Base-by-base conservation (phyloP, 2,797 vertebrate genomes). In the Borostomias antarcticus region DNA sequence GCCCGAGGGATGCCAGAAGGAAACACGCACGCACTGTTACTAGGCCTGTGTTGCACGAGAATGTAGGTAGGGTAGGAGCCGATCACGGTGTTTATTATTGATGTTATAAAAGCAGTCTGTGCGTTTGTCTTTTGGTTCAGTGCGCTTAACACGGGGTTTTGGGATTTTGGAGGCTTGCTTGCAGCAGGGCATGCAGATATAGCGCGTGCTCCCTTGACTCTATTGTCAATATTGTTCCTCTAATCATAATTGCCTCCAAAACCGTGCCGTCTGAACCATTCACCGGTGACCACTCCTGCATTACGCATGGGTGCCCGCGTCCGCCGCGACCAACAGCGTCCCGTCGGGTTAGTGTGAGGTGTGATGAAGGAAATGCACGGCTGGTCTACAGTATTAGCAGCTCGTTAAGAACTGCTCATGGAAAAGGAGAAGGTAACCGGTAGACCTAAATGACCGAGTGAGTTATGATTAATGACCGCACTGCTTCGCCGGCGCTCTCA, bases 241-340 rank as follows among this genome's bases (percentile, higher is more conserved):
- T 52, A 23, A 0, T 45, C 13, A 7, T 15, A 43, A 25, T 47
- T 19, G 28, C 56, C n/a, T 32, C 8, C 11, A 5, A 9, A 47
- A 32, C 58, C 32, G 25, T 40, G 73, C 53, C 61, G 57, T 23
- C 51, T 63, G 57, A 21, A 37, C 33, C 57, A 51, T 51, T 10
- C 33, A 17, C 33, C 2, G 40, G 56, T 2, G n/a, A 11, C 19
- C 15, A n/a, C n/a, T n/a, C n/a, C n/a, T n/a, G 76, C 80, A 72
- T 86, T 87, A 83, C 87, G 82, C 85, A 80, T 73, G 75, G 80
- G 13, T 68, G 60, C 48, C 47, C 68, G 53, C 66, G 19, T 48
- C 64, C 75, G 68, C 77, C 77, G 79, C 52, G 4, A 54, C 25
- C n/a, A 23, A 23, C 48, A 10, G 54, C 19, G 10, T 9, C 13